phyloP scores from a whole-genome alignment of 2,113 vertebrate species.

The Myrmophylax atrothorax region DNA sequence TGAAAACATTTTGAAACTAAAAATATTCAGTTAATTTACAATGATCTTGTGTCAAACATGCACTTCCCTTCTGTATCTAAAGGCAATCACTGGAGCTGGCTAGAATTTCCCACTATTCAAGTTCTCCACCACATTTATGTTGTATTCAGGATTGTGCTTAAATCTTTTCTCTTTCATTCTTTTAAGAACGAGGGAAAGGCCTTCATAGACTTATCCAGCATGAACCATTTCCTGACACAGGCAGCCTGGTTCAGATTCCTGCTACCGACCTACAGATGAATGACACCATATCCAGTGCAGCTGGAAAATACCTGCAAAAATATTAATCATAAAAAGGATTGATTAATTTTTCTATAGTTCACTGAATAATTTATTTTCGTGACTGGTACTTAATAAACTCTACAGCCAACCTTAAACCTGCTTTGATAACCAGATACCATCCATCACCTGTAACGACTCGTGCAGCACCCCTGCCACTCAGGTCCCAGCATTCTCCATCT shows the following conservation, averaged over 20 bases:
- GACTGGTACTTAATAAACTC: not conserved
- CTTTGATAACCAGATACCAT: not conserved
- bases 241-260: not conserved
- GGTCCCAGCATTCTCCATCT: not conserved
- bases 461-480: not conserved
- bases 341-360: not conserved
- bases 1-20: not conserved
- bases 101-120: not conserved
- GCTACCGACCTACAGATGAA: not conserved
- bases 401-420: not conserved
- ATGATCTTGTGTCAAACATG: not conserved
- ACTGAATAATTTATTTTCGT: constrained; percentile 32
- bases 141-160: not conserved
- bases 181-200: not conserved
- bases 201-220: not conserved
- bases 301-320: not conserved
- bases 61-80: not conserved
- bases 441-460: not conserved
- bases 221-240: not conserved
- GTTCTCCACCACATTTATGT: not conserved
- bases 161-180: not conserved
- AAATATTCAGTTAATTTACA: not conserved
- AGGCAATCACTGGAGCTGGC: not conserved
- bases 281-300: not conserved
- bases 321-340: not conserved